phyloP scores from a whole-genome alignment of 2,113 vertebrate species.

The Pachycephala philippinensis region DNA sequence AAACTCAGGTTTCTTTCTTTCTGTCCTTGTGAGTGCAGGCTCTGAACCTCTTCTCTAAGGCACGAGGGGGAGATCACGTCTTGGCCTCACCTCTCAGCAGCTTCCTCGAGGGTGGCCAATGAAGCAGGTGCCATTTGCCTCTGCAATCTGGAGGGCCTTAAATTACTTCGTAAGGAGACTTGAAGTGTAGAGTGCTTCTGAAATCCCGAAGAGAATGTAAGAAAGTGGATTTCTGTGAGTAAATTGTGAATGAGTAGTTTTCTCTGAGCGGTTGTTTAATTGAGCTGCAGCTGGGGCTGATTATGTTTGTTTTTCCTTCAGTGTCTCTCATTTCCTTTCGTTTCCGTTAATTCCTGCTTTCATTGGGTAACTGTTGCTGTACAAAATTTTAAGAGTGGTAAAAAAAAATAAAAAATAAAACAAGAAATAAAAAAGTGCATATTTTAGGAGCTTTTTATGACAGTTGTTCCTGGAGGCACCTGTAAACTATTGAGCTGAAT shows the following conservation, averaged over 20 bases:
- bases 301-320: constrained; percentile 61
- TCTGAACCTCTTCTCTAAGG: not conserved
- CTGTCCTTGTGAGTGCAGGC: not conserved
- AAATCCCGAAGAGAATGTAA: not conserved
- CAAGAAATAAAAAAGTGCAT: not conserved
- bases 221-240: constrained; percentile 20
- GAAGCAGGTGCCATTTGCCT: not conserved
- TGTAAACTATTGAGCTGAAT: constrained; percentile 36
- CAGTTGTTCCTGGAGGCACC: constrained; percentile 48
- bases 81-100: not conserved
- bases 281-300: constrained; percentile 65
- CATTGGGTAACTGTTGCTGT: constrained; percentile 36
- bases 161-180: not conserved
- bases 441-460: constrained; percentile 9
- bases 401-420: not conserved
- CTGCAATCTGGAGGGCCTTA: not conserved
- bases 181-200: not conserved
- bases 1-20: not conserved
- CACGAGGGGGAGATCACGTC: not conserved
- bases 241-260: constrained; percentile 34
- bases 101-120: not conserved
- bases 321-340: constrained; percentile 60
- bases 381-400: constrained; percentile 14
- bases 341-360: constrained; percentile 57
- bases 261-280: constrained; percentile 22